A percentile compares a stretch with the other conserved stretches of the same genome.
These are phyloP conservation scores for Spilosoma lubricipeda DNA, from an alignment of 2,888 invertebrate species.

Conservation along the genomic window DNA sequence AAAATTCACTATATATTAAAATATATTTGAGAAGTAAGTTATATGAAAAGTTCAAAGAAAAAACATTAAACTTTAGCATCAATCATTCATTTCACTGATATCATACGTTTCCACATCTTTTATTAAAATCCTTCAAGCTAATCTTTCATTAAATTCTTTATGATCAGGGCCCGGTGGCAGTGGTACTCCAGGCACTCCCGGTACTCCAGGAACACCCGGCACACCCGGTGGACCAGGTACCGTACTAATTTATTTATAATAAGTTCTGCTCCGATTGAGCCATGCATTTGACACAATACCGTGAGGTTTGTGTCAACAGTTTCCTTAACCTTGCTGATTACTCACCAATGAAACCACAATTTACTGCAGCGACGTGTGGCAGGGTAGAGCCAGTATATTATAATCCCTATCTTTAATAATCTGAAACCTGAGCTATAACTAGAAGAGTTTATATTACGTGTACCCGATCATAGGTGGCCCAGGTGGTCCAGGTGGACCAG, in stretches of 20 bases:
- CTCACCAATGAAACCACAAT: too few species aligned
- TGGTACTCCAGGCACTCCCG: conserved; percentile 59
- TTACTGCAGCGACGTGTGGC: too few species aligned
- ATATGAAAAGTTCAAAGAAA: background rate
- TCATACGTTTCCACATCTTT: too few species aligned
- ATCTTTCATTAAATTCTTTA: background rate
- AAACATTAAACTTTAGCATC: background rate
- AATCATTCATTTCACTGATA: background rate
- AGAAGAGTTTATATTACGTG: background rate
- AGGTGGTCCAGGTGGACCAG: conserved; percentile 47
- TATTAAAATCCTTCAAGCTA: too few species aligned
- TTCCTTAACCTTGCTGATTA: background rate
- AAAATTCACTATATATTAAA: background rate
- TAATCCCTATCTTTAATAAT: too few species aligned
- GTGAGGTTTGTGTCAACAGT: too few species aligned
- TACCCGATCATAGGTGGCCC: background rate
- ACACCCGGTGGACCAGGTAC: conserved; percentile 57
- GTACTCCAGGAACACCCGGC: conserved; percentile 57
- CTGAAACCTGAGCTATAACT: background rate
- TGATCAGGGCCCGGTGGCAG: conserved; percentile 47
- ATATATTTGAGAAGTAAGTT: background rate
- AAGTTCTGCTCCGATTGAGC: background rate
- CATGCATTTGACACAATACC: too few species aligned
- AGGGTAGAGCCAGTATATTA: background rate
- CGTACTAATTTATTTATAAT: background rate